Base-by-base conservation (phyloP, 1,140 invertebrate species). In the Hyles vespertilio region DNA sequence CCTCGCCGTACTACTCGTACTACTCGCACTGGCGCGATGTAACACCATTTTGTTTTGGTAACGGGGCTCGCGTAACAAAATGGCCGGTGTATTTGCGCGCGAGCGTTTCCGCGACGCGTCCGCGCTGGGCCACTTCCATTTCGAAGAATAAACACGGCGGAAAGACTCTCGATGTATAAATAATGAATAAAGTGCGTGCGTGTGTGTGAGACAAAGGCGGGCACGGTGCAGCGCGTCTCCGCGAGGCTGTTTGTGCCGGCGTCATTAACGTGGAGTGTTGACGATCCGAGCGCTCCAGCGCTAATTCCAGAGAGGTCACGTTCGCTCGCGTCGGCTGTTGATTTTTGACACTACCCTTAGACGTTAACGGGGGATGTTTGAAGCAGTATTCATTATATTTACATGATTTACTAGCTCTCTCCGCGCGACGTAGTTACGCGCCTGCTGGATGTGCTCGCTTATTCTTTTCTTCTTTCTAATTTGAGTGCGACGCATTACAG, bases 101-200 rank as follows among this genome's bases (percentile, higher is more conserved):
- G 34, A 51, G 32, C 22, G 50, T 51, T 51, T 34, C 34, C 50
- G 34, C n/a, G 32, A 32, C 50, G 33, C 50, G 40, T n/a, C 11
- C 36, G 52, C 40, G 40, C 40, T n/a, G 44, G 71, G 74, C 70
- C 76, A 78, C 79, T 81, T 83, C 82, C 77, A 83, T 83, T 81
- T 74, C 80, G 76, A 76, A 81, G 78, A 78, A 74, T 76, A 84
- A 85, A 84, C 79, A 84, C 53, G 68, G 67, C 74, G 77, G 77
- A 78, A 79, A 72, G 67, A 70, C 77, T 79, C 74, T 73, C 74
- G 75, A 81, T 85, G 82, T 79, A 86, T 86, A 85, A 83, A 85
- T 85, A 82, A 84, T 86, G 80, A 79, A 84, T 79, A 76, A 72
- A 74, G 73, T 74, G 77, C 70, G 74, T 76, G 69, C 36, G 36